Conservation (phyloP, 1,140 invertebrate genomes). For the Venturia canescens region DNA sequence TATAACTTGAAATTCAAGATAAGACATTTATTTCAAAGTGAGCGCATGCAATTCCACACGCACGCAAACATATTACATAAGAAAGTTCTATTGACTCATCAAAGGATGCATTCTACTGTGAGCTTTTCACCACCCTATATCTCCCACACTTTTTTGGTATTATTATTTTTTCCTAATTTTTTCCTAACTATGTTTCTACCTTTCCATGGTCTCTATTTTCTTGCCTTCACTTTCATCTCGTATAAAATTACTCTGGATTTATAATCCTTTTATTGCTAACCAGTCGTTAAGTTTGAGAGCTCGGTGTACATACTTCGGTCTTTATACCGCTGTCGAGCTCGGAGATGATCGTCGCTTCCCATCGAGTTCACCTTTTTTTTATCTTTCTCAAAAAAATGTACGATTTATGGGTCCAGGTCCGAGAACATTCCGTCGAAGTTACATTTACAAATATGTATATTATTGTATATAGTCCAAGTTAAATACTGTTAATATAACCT, state of each 20-base stretch:
- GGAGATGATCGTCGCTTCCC: slow-evolving; percentile 27
- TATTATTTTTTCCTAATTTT: neutral
- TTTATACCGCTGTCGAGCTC: neutral
- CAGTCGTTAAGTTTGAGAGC: slow-evolving; percentile 31
- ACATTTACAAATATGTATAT: neutral
- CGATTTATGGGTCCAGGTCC: neutral
- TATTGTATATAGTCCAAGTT: neutral
- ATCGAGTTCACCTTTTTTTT: slow-evolving; percentile 2
- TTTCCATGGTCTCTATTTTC: slow-evolving; percentile 38
- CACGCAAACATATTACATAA: too few relatives aligned
- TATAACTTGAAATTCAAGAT: too few relatives aligned
- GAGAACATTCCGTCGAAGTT: slow-evolving; percentile 5
- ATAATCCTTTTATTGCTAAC: slow-evolving; percentile 42
- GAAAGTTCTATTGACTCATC: slow-evolving; percentile 33
- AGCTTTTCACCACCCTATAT: slow-evolving; percentile 22
- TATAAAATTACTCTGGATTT: slow-evolving; percentile 44
- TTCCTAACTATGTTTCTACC: neutral
- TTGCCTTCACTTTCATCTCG: slow-evolving; percentile 31
- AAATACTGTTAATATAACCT: slow-evolving; percentile 21
- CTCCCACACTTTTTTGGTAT: slow-evolving; percentile 16
- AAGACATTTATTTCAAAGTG: too few relatives aligned
- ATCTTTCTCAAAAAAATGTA: slow-evolving; percentile 36
- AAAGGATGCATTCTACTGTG: neutral
- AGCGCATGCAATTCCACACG: neutral
- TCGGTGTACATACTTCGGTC: neutral